Base-by-base conservation (phyloP, 2,888 invertebrate species). In the Cantharis rustica region DNA sequence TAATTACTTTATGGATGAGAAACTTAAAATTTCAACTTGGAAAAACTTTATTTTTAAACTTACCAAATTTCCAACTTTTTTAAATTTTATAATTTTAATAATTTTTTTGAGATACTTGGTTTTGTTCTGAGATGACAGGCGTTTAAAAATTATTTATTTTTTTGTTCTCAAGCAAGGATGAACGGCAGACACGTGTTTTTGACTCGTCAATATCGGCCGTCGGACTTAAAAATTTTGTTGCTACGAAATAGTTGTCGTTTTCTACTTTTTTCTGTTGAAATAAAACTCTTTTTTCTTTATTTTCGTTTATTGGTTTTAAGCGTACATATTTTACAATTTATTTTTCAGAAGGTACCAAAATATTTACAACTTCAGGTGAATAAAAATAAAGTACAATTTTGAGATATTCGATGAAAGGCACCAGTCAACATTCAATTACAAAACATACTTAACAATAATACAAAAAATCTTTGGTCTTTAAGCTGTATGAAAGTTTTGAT, bases 401-500 rank as follows among this genome's bases (percentile, higher is more conserved):
- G 10, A 63, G 16, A 64, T 13, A 13, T 31, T 31, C 5, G 13
- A 13, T 31, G 13, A 76, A 77, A 75, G 75, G 77, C 75, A 77
- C 77, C 77, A 75, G 72, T 75, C 73, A 31, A 73, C 47, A 68
- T 75, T 71, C 80, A 82, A 77, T 79, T 73, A 75, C 72, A 71
- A 77, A 63, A 63, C 72, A 16, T 77, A 79, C 70, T 63, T 79
- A 76, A 78, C 79, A 73, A 69, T 79, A 80, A 73, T 77, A 75
- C 61, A 77, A 81, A 77, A 72, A 81, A 81, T 88, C 87, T 88
- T 88, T 88, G 88, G 88, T 87, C 84, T 86, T 79, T 82, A 84
- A 88, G 88, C 88, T 88, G 88, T 85, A 88, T 87, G 88, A 87
- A 80, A 85, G 85, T 87, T 88, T 86, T 86, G 86, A 85, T 86